Conservation (phyloP, 2,797 vertebrate genomes). For the Pitangus sulphuratus region DNA sequence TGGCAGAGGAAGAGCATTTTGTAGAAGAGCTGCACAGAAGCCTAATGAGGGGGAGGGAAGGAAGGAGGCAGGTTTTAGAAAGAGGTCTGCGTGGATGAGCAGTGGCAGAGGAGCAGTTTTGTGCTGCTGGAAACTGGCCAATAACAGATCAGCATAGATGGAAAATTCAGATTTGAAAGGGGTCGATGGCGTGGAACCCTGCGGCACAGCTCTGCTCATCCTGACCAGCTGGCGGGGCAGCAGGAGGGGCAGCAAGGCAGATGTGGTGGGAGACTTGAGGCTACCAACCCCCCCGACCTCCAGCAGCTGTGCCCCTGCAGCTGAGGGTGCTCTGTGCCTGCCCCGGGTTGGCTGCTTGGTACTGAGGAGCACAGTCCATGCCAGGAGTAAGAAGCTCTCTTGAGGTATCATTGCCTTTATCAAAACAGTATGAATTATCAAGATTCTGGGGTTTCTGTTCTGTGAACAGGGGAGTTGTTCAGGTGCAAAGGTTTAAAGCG, state of each 20-base stretch:
- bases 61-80: not conserved
- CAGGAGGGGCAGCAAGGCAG: not conserved
- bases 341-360: accelerated
- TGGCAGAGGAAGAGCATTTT: not conserved
- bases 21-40: not conserved
- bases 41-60: not conserved
- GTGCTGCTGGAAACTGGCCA: not conserved
- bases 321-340: not conserved
- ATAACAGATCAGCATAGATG: not conserved
- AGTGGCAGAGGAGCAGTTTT: not conserved
- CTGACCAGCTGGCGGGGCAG: not conserved
- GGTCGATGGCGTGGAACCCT: not conserved
- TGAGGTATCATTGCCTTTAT: not conserved
- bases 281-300: not conserved
- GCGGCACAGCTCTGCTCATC: not conserved
- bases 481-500: not conserved
- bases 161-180: not conserved
- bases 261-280: not conserved
- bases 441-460: not conserved
- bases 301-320: not conserved
- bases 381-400: not conserved
- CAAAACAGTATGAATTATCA: not conserved
- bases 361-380: not conserved
- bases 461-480: not conserved
- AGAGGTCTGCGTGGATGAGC: not conserved